phyloP scores from a whole-genome alignment of 2,888 invertebrate genomes.

The Zaprionus lineosus region DNA sequence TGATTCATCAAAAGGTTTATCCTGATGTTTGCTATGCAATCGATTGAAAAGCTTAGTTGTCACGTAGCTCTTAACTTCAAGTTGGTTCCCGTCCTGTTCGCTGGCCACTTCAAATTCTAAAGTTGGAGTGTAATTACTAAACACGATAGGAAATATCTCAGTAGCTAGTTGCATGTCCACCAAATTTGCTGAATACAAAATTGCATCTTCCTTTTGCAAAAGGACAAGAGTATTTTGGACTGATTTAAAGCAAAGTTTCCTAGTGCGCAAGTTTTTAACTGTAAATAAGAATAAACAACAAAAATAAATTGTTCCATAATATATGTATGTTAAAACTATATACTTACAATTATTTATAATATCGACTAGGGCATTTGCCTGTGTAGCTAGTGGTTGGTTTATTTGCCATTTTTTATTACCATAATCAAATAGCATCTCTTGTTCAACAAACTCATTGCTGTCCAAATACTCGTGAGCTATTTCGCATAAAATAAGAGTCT shows the following conservation, averaged over 20 bases:
- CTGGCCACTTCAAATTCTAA: slow-evolving; percentile 45
- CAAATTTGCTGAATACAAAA: slow-evolving; percentile 2
- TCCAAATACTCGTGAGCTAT: too few species aligned
- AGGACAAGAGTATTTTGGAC: slow-evolving; percentile 9
- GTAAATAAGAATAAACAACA: background rate
- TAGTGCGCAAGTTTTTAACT: slow-evolving; percentile 38
- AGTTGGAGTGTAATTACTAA: slow-evolving; percentile 39
- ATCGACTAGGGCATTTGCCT: too few species aligned
- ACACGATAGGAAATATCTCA: slow-evolving; percentile 55
- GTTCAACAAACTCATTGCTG: too few species aligned
- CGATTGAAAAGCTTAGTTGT: slow-evolving; percentile 74
- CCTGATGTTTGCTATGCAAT: slow-evolving; percentile 56
- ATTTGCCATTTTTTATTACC: too few species aligned
- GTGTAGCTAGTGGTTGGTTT: too few species aligned
- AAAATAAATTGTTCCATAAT: background rate
- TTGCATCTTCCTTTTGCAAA: slow-evolving; percentile 4
- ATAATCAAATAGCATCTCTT: too few species aligned
- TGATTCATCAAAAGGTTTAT: background rate
- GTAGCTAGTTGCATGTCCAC: slow-evolving; percentile 35
- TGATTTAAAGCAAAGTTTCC: slow-evolving; percentile 38
- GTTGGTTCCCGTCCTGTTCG: slow-evolving; percentile 40
- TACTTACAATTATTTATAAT: too few species aligned
- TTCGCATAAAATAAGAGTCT: too few species aligned
- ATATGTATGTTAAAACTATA: background rate
- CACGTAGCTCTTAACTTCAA: slow-evolving; percentile 71